Base-by-base conservation (phyloP, 2,888 invertebrate species). In the Noctua janthe region DNA sequence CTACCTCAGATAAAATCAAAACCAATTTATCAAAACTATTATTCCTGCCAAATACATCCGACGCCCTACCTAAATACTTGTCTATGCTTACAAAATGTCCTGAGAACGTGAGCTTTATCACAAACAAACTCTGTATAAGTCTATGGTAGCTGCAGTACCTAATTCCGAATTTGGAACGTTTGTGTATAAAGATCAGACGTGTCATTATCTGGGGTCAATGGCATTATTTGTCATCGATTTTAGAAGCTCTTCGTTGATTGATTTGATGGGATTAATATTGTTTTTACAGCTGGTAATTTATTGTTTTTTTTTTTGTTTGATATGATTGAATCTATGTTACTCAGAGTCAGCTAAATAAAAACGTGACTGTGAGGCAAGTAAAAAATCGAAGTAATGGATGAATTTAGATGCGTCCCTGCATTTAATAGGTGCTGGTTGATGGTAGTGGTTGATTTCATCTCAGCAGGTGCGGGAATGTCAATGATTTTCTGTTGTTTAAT, bases 141-240 rank as follows among this genome's bases (percentile, higher is more conserved):
- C 80, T 85, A 80, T 80, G 83, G 78, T 82, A 71, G 77, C 75
- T 80, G 56, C 43, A 66, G 74, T 49, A 81, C 83, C 83, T 54
- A 76, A 85, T 81, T 87, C 85, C 85, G 66, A 87, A 89, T 89
- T 86, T 84, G 85, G 87, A 82, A 83, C 75, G 86, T 88, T 87
- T 88, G 82, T 89, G 82, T 86, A 71, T 83, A 85, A 80, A 82
- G 78, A 85, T 80, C 80, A 82, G 69, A 84, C 86, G 76, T 89
- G 85, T 82, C 84, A 82, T 82, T 86, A 86, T 80, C 84, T 84
- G 67, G 64, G 90, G 90, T 90, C 88, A 83, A 81, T 81, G 86
- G 83, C 85, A 83, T 74, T 71, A 71, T 83, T 82, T 78, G 82
- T 87, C 87, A 90, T 83, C 82, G 62, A 76, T 83, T 76, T 83